These are phyloP conservation scores for Diachasma alloeum DNA, from an alignment of 1,140 invertebrate species.

Conservation along the genomic window DNA sequence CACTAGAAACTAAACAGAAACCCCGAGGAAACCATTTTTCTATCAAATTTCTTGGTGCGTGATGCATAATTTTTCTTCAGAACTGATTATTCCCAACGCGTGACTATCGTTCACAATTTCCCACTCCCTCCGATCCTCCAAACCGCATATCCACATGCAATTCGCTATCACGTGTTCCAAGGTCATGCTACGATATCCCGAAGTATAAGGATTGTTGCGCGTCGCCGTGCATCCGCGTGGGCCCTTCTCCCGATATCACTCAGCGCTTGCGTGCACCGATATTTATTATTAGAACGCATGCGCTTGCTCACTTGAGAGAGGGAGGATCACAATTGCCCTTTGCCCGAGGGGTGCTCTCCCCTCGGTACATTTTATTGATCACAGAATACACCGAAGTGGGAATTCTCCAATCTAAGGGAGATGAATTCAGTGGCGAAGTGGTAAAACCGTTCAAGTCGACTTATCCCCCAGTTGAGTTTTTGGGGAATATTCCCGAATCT, in stretches of 20 bases:
- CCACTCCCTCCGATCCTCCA: background rate
- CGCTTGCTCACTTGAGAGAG: background rate
- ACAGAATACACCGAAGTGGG: background rate
- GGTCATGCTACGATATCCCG: background rate
- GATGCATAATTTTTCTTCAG: no score
- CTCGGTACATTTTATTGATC: constrained; percentile 1
- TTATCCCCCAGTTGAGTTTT: no score
- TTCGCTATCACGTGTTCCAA: background rate
- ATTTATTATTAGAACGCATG: background rate
- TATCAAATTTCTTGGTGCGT: no score
- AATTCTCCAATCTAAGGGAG: background rate
- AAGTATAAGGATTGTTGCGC: background rate
- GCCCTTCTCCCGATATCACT: background rate
- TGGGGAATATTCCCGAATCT: no score
- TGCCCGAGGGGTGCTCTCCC: background rate
- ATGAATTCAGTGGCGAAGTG: background rate
- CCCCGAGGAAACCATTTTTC: no score
- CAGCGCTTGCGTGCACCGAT: background rate
- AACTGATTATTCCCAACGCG: no score
- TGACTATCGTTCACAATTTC: no score
- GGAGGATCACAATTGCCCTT: background rate
- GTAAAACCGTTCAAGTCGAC: no score
- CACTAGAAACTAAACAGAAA: no score
- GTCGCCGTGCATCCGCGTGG: background rate
- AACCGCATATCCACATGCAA: background rate